These are phyloP conservation scores for Eudemis profundana DNA, from an alignment of 2,888 invertebrate genomes.

Conservation along the genomic window DNA sequence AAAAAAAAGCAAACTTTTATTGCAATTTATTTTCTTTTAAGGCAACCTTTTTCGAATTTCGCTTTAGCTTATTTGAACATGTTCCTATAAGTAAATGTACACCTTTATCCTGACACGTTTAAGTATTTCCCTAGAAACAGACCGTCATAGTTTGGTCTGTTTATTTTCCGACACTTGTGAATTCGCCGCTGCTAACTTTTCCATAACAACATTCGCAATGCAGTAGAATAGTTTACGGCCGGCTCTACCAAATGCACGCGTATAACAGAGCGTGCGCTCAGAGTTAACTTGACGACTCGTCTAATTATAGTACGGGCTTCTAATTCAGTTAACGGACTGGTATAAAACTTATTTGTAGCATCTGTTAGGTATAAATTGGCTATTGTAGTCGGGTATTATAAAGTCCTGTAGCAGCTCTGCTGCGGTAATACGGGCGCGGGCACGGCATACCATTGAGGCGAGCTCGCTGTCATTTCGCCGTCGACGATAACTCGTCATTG, in stretches of 20 bases:
- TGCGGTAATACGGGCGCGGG: not conserved
- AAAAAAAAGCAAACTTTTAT: slow-evolving; percentile 50
- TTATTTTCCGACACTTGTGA: slow-evolving; percentile 11
- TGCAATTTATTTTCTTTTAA: not conserved
- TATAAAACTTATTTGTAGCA: slow-evolving; percentile 31
- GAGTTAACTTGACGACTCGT: slow-evolving; percentile 51
- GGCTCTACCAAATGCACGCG: slow-evolving; percentile 8
- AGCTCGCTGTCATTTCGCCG: not conserved
- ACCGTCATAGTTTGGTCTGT: slow-evolving; percentile 11
- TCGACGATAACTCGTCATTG: slow-evolving; percentile 6
- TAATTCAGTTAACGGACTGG: slow-evolving; percentile 17
- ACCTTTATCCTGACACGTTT: slow-evolving; percentile 3
- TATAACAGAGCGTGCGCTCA: slow-evolving; percentile 47
- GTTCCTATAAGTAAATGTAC: not conserved
- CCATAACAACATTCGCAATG: slow-evolving; percentile 50
- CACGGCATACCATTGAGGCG: slow-evolving; percentile 3
- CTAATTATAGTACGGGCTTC: slow-evolving; percentile 61
- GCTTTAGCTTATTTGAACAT: not conserved
- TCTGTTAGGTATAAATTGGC: slow-evolving; percentile 1
- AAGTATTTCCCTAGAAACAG: not conserved
- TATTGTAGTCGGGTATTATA: not conserved
- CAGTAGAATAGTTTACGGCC: slow-evolving; percentile 27
- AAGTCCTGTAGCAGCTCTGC: slow-evolving; percentile 6
- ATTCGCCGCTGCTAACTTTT: slow-evolving; percentile 30
- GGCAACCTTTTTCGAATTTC: not conserved